These are phyloP conservation scores for Danio rerio DNA, from an alignment of 2,113 vertebrate species.

Conservation along the genomic window DNA sequence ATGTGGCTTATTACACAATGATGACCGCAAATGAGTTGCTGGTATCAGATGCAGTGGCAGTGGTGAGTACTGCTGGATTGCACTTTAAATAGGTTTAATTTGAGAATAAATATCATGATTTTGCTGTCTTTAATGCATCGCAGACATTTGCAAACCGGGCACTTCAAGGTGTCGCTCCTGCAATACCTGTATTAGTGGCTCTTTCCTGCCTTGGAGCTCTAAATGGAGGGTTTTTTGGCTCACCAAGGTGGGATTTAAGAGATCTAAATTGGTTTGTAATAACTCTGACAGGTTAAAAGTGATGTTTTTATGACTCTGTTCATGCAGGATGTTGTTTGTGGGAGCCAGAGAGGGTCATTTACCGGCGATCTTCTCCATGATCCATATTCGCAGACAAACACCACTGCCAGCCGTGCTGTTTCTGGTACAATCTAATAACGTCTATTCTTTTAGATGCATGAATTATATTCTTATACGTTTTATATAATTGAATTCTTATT, in stretches of 20 bases:
- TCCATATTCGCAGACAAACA: constrained; percentile 92
- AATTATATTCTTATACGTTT: no score
- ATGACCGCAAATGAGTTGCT: constrained; percentile 88
- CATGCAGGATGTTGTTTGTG: constrained; percentile 90
- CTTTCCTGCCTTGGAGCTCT: constrained; percentile 87
- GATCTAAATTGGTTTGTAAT: neutral
- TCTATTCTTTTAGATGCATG: no score
- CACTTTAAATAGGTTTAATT: no score
- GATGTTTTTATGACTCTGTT: neutral
- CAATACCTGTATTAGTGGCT: constrained; percentile 84
- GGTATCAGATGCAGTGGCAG: constrained; percentile 89
- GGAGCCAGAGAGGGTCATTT: constrained; percentile 96
- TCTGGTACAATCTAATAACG: constrained; percentile 77
- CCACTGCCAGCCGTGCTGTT: constrained; percentile 93
- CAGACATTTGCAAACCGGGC: constrained; percentile 85
- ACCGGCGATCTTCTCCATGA: constrained; percentile 96
- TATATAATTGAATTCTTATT: no score
- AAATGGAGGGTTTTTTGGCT: constrained; percentile 83
- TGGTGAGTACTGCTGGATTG: constrained; percentile 79
- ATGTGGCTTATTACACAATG: constrained; percentile 93
- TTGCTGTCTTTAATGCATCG: neutral
- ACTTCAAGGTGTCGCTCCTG: constrained; percentile 74
- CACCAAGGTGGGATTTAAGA: constrained; percentile 86
- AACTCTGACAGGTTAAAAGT: neutral
- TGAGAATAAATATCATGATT: neutral